These are phyloP conservation scores for Lepilemur ruficaudatus DNA, from an alignment of 2,797 vertebrate species.

Conservation along the genomic window DNA sequence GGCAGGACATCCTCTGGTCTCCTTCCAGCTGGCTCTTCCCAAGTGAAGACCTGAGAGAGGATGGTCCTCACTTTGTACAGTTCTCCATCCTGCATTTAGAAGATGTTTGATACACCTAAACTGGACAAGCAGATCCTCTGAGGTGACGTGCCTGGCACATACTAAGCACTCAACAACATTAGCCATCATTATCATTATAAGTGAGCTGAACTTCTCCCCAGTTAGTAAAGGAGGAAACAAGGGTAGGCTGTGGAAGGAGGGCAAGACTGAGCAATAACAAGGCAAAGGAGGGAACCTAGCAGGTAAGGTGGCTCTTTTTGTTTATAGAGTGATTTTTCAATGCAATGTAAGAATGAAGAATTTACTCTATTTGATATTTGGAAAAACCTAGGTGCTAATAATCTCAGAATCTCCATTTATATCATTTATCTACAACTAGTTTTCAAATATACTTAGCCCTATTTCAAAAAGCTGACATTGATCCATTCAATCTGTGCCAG, in stretches of 20 bases:
- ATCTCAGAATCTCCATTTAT: constrained; percentile 1
- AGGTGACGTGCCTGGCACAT: neutral
- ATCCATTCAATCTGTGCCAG: neutral
- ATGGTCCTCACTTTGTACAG: neutral
- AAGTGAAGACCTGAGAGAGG: neutral
- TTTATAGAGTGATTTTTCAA: neutral
- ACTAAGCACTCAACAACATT: neutral
- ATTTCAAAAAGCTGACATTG: neutral
- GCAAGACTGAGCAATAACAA: neutral
- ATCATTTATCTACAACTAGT: neutral
- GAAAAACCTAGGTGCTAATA: neutral
- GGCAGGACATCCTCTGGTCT: neutral
- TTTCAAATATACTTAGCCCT: neutral
- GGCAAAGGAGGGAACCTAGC: neutral
- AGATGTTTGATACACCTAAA: neutral
- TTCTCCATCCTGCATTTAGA: neutral
- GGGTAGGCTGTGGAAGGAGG: neutral
- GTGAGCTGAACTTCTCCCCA: neutral
- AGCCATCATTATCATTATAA: neutral
- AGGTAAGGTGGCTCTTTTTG: neutral
- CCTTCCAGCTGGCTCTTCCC: neutral
- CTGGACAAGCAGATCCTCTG: neutral
- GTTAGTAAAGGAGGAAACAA: neutral
- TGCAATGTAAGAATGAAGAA: neutral
- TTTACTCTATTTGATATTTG: neutral